Base-by-base conservation (phyloP, 2,797 vertebrate species). In the Rhinichthys osculus region DNA sequence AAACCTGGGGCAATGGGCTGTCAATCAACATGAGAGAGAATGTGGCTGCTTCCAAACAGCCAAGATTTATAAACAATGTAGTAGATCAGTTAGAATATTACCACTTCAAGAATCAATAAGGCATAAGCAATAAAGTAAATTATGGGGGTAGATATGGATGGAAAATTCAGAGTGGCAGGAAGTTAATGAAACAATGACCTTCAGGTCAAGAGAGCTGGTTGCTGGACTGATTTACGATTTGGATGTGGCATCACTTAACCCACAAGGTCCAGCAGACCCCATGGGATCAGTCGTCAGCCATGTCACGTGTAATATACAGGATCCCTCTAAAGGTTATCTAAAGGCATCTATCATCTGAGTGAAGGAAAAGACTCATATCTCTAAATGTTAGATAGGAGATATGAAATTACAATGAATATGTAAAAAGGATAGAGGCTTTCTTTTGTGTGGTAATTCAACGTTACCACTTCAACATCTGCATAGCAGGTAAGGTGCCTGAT, bases 161-260 rank as follows among this genome's bases (percentile, higher is more conserved):
- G 89, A 88, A 91, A 93, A 94, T 93, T 93, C 93, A 93, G 92
- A 94, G 92, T 92, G 90, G 91, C 93, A 94, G 92, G 91, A 91
- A 93, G 92, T 94, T 95, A 95, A 95, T 95, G 94, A 94, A 95
- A 93, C 85, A 9, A 88, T 89, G 91, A 93, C 94, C 94, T 95
- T 93, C 84, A 84, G 94, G 93, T 94, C 92, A 94, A 88, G 54
- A 83, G 78, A 88, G 89, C 90, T 91, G 91, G 88, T 92, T 93
- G 88, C 64, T 52, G 85, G 73, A 88, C 84, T 93, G 92, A 96
- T 95, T 95, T 95, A 95, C 95, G 91, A 93, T 91, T 91, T 79
- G 91, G 89, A 86, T 92, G 88, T 90, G 90, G 89, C 89, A 91
- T 92, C 91, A 89, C 89, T 93, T 93, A 93, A 92, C 90, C 87